Evolutionary conservation across 2,797 vertebrate genomes (phyloP), one percentile per base, ranked within the genome.

Genomic region (Sciurus carolinensis): DNA sequence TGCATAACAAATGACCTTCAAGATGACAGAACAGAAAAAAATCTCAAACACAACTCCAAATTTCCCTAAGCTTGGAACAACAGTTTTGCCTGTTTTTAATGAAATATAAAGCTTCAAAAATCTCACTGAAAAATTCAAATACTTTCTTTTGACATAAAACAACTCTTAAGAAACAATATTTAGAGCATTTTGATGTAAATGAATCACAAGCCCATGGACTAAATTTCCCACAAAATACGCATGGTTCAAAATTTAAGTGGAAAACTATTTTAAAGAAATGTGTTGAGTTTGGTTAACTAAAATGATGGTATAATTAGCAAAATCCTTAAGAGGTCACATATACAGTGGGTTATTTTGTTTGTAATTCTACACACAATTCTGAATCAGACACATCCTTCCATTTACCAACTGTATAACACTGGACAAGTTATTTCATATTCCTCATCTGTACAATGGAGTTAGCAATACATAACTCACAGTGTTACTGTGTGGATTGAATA

Each of bases 61-160:
- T 91, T 90, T 90, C 20, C 50, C 15, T 77, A 93, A 85, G 84
- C 28, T 89, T 89, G 54, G 64, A 76, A 85, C 52, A 93, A 77
- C 71, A n/a, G 22, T 87, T 96, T 96, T 91, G 50, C 79, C 90
- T 97, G 80, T 91, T 97, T 97, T 94, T 62, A 97, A 97, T 93
- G 88, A 97, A 97, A 90, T 82, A 81, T 91, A 94, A 87, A 88
- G 64, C 87, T 95, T 96, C 44, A 94, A 95, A 89, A 95, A 88
- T 82, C 88, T 92, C 81, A 87, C 72, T 93, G 83, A 85, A 95
- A 98, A 96, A 93, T 93, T 96, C 87, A 95, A 97, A 97, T 97
- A 73, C 42, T 20, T 90, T 84, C 67, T 96, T 96, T 92, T 96
- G 93, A 95, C 90, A 97, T 95, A 83, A 96, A 93, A 95, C 95